Evolutionary conservation across 2,888 invertebrate species (phyloP).

Genomic region (Ophioninae sp.): DNA sequence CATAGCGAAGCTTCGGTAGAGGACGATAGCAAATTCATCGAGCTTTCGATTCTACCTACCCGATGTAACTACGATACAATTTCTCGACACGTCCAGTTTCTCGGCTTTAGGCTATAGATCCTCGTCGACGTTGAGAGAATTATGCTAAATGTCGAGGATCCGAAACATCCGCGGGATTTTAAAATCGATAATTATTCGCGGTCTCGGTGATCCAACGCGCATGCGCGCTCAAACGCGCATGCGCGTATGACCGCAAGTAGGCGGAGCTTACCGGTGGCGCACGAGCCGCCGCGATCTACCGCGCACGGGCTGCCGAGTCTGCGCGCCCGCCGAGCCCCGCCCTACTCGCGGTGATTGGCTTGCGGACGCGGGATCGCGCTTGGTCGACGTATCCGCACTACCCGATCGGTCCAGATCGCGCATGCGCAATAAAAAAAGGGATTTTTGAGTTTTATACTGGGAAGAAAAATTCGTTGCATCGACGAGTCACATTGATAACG

Average conservation of each 20-base stretch:
- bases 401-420: neutral
- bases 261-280: neutral
- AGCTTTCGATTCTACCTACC: neutral
- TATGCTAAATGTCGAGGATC: neutral
- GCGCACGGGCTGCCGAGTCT: neutral
- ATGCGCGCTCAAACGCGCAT: neutral
- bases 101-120: neutral
- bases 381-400: neutral
- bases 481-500: neutral
- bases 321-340: neutral
- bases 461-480: neutral
- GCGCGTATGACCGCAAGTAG: neutral
- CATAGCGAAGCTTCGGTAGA: neutral
- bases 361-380: neutral
- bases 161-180: neutral
- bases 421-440: neutral
- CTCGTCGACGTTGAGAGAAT: neutral
- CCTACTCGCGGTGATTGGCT: neutral
- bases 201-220: neutral
- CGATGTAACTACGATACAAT: slow-evolving; percentile 2
- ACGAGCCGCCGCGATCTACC: neutral
- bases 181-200: neutral
- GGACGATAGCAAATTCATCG: neutral
- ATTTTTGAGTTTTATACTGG: neutral
- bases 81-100: neutral